A percentile compares a stretch with the other conserved stretches of the same genome.
Conservation (phyloP, 1,140 invertebrate genomes). For the Drosophila grimshawi region DNA sequence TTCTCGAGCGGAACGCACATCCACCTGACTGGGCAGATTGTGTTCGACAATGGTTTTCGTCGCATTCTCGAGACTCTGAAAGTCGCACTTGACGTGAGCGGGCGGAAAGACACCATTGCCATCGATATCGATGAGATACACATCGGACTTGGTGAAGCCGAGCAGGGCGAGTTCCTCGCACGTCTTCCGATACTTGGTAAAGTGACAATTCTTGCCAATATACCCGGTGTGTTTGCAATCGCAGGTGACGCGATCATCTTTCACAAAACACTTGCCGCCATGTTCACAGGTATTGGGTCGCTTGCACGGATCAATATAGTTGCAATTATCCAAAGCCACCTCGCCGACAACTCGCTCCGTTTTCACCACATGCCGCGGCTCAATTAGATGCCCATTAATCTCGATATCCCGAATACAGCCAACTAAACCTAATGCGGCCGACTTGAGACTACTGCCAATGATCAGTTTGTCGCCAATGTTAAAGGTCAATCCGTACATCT, state of each 20-base stretch:
- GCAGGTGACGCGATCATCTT: conserved; percentile 94
- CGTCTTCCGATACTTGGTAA: conserved; percentile 94
- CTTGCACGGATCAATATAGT: conserved; percentile 95
- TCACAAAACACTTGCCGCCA: conserved; percentile 94
- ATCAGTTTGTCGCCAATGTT: conserved; percentile 88
- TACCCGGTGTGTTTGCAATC: conserved; percentile 95
- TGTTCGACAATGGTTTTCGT: conserved; percentile 96
- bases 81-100: conserved; percentile 95
- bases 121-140: conserved; percentile 96
- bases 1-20: conserved; percentile 90
- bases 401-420: conserved; percentile 95
- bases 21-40: conserved; percentile 95
- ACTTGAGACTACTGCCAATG: conserved; percentile 90
- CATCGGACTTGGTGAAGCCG: conserved; percentile 93
- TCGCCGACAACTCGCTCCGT: conserved; percentile 92
- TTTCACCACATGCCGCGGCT: conserved; percentile 91
- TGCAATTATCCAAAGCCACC: conserved; percentile 95
- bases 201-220: conserved; percentile 96
- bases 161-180: conserved; percentile 96
- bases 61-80: conserved; percentile 92
- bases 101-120: conserved; percentile 96
- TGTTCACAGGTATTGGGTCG: conserved; percentile 96
- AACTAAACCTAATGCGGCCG: conserved; percentile 89
- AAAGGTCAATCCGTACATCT: conserved; percentile 88
- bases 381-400: conserved; percentile 91